phyloP scores from a whole-genome alignment of 2,113 vertebrate genomes.

The Halichoeres trimaculatus region DNA sequence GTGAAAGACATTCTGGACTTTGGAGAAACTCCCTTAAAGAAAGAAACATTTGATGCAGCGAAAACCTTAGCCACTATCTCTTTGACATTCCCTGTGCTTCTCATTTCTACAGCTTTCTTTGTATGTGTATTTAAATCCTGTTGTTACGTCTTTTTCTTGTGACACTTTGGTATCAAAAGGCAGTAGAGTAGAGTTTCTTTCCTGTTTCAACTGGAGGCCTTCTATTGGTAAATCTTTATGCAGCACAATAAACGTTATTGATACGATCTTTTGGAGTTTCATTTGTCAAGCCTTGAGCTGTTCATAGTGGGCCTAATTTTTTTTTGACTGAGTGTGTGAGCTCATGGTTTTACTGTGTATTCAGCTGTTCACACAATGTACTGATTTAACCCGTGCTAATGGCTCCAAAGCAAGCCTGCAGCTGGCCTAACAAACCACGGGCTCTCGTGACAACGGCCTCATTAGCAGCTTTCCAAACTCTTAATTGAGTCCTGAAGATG shows the following conservation, averaged over 20 bases:
- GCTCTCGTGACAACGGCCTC: slow-evolving; percentile 47
- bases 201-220: slow-evolving; percentile 25
- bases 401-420: slow-evolving; percentile 24
- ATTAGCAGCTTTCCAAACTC: slow-evolving; percentile 52
- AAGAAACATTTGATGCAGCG: neutral
- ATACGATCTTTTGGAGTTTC: neutral
- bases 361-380: slow-evolving; percentile 38
- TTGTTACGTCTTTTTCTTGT: slow-evolving; percentile 3
- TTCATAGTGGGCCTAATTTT: neutral
- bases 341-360: neutral
- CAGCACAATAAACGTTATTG: slow-evolving; percentile 36
- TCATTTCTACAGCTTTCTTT: slow-evolving; percentile 19
- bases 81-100: slow-evolving; percentile 28
- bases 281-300: neutral
- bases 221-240: slow-evolving; percentile 24
- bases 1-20: slow-evolving; percentile 52
- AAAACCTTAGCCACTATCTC: slow-evolving; percentile 11
- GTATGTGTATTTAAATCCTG: slow-evolving; percentile 17
- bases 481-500: slow-evolving; percentile 61
- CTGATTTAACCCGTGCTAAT: slow-evolving; percentile 30
- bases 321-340: neutral
- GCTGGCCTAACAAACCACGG: slow-evolving; percentile 35
- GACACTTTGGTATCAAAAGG: slow-evolving; percentile 1
- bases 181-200: slow-evolving; percentile 4
- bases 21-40: neutral